These are phyloP conservation scores for Chrysotoxum bicinctum DNA, from an alignment of 2,888 invertebrate species.

Conservation along the genomic window DNA sequence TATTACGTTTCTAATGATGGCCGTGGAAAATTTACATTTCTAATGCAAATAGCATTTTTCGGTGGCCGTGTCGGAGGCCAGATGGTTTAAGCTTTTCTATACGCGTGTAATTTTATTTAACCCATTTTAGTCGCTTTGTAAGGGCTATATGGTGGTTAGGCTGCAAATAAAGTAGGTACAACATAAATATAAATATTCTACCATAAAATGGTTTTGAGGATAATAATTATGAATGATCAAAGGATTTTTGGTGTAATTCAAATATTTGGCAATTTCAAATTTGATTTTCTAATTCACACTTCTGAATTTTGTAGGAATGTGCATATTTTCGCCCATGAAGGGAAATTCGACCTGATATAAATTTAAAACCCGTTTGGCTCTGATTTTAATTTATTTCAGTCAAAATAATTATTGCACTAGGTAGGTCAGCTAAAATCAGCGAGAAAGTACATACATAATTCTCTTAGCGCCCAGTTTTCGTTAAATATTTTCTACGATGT, in stretches of 20 bases:
- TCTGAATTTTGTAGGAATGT: not conserved
- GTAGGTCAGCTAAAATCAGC: too few relatives aligned
- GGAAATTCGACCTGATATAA: too few relatives aligned
- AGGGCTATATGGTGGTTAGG: conserved; percentile 7
- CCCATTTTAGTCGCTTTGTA: conserved; percentile 1
- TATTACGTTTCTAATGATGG: conserved; percentile 80
- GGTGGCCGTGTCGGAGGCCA: not conserved
- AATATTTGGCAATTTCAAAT: conserved; percentile 1
- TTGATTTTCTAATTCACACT: conserved; percentile 17
- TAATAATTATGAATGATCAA: conserved; percentile 25
- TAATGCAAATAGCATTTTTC: conserved; percentile 66
- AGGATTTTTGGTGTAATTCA: not conserved
- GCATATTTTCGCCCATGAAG: too few relatives aligned
- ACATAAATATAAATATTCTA: conserved; percentile 1
- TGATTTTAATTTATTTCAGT: too few relatives aligned
- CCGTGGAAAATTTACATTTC: conserved; percentile 75
- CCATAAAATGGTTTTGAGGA: conserved; percentile 1
- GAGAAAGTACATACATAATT: too few relatives aligned
- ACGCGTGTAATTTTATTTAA: conserved; percentile 33
- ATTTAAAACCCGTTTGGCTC: too few relatives aligned
- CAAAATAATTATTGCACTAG: too few relatives aligned
- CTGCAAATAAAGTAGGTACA: conserved; percentile 1
- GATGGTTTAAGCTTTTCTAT: conserved; percentile 9
- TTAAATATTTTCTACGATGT: too few relatives aligned
- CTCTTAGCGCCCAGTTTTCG: too few relatives aligned